Conservation (phyloP, 2,797 vertebrate genomes). For the Rhincodon typus region DNA sequence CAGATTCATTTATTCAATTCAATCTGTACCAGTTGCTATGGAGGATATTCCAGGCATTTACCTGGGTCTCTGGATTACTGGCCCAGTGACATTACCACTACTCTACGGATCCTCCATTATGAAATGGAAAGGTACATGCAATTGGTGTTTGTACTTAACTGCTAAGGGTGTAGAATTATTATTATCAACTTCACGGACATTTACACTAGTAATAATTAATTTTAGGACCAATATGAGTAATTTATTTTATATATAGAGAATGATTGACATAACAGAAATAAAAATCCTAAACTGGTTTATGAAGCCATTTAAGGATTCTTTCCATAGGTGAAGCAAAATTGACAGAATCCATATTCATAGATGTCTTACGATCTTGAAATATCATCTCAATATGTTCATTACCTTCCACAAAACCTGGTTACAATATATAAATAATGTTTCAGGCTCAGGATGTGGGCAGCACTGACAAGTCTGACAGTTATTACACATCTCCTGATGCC, state of each 20-base stretch:
- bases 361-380: neutral
- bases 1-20: too few relatives aligned
- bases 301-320: neutral
- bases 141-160: neutral
- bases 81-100: too few relatives aligned
- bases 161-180: neutral
- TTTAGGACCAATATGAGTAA: neutral
- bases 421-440: too few relatives aligned
- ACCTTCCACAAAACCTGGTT: neutral
- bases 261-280: neutral
- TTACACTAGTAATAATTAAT: neutral
- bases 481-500: too few relatives aligned
- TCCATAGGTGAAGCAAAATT: neutral
- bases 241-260: neutral
- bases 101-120: too few relatives aligned
- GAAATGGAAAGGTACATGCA: too few relatives aligned
- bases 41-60: too few relatives aligned
- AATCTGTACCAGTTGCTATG: too few relatives aligned
- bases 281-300: neutral
- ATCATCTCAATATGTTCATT: neutral
- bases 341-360: neutral
- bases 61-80: too few relatives aligned
- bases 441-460: too few relatives aligned
- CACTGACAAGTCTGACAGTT: too few relatives aligned
- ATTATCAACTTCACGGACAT: neutral